Evolutionary conservation across 2,888 invertebrate species (phyloP).

Genomic region (Erebia epiphron): DNA sequence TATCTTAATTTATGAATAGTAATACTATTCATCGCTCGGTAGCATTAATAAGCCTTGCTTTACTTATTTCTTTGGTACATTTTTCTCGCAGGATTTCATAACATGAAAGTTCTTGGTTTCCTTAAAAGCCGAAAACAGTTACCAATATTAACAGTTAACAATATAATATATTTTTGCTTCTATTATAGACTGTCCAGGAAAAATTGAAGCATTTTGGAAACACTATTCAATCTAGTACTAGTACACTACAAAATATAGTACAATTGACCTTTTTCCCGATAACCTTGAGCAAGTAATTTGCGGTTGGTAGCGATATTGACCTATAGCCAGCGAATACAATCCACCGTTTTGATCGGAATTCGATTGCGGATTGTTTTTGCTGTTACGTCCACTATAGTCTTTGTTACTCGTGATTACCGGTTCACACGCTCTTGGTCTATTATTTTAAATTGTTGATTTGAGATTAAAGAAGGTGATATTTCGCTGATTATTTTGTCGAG

Average conservation of each 20-base stretch:
- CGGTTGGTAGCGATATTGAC: constrained; percentile 50
- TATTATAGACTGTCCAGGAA: not conserved
- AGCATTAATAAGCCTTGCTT: no score
- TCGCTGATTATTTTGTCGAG: not conserved
- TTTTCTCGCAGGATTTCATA: no score
- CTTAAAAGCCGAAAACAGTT: not conserved
- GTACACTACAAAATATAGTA: constrained; percentile 43
- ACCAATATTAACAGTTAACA: not conserved
- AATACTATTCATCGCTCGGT: no score
- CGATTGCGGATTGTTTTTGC: constrained; percentile 42
- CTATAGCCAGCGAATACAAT: constrained; percentile 41
- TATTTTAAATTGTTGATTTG: constrained; percentile 6
- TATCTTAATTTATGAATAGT: no score
- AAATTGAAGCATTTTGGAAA: not conserved
- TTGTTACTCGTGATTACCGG: constrained; percentile 30
- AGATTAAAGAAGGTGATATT: constrained; percentile 6
- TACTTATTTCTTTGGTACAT: no score
- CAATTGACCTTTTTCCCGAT: constrained; percentile 55
- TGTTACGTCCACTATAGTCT: constrained; percentile 26
- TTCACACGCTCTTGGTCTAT: constrained; percentile 41
- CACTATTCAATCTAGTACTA: not conserved
- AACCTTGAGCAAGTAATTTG: constrained; percentile 55
- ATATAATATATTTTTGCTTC: no score
- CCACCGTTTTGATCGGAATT: constrained; percentile 46
- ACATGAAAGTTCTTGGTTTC: not conserved